phyloP scores from a whole-genome alignment of 2,797 vertebrate genomes.

The Pipistrellus kuhlii region DNA sequence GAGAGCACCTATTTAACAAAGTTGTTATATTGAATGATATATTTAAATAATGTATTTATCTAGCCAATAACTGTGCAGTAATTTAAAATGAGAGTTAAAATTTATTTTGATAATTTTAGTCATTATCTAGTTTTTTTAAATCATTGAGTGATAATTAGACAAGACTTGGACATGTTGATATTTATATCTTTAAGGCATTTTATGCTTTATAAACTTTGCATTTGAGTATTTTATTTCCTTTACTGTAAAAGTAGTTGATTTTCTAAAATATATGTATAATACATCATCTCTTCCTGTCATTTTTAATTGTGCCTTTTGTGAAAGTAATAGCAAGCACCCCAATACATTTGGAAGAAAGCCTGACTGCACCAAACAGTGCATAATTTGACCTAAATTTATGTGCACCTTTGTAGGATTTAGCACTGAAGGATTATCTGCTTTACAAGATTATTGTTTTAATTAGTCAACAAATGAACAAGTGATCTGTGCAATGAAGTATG shows the following conservation, averaged over 20 bases:
- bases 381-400: slow-evolving; percentile 16
- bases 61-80: background rate
- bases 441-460: slow-evolving; percentile 65
- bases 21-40: background rate
- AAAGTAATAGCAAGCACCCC: background rate
- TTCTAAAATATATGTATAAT: slow-evolving; percentile 9
- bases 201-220: slow-evolving; percentile 2
- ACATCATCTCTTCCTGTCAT: slow-evolving; percentile 19
- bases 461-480: slow-evolving; percentile 63
- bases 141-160: background rate
- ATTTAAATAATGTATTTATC: background rate
- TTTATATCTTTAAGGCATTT: slow-evolving; percentile 24
- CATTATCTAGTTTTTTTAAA: background rate
- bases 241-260: slow-evolving; percentile 31
- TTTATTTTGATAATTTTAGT: background rate
- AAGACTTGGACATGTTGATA: background rate
- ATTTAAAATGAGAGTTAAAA: background rate
- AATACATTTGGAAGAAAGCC: slow-evolving; percentile 27
- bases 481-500: slow-evolving; percentile 31
- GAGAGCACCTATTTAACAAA: background rate
- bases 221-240: slow-evolving; percentile 19
- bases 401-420: slow-evolving; percentile 29
- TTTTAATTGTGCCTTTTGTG: slow-evolving; percentile 59
- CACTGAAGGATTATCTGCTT: slow-evolving; percentile 46
- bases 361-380: background rate